These are phyloP conservation scores for Oscheius myriophilus DNA, from an alignment of 2,888 invertebrate species.

Conservation along the genomic window DNA sequence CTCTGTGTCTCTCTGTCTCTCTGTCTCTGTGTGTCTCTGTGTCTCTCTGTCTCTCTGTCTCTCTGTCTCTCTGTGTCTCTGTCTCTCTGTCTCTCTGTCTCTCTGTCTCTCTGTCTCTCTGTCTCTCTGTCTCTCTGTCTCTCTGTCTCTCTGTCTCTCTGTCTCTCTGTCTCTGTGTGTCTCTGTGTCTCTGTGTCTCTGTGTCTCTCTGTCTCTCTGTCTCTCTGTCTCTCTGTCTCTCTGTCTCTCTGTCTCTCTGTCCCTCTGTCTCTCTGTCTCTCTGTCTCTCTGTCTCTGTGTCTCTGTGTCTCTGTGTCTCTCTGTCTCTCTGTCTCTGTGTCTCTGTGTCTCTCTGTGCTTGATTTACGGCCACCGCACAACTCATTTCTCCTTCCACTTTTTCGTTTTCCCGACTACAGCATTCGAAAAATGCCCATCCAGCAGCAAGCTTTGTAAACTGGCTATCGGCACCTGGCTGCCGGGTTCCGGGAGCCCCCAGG, in stretches of 20 bases:
- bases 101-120: too few relatives aligned
- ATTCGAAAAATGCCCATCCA: too few relatives aligned
- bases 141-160: background rate
- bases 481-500: constrained; percentile 7
- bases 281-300: constrained; percentile 10
- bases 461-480: constrained; percentile 4
- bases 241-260: constrained; percentile 6
- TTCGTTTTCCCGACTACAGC: too few relatives aligned
- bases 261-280: constrained; percentile 15
- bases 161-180: background rate
- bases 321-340: too few relatives aligned
- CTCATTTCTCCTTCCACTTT: too few relatives aligned
- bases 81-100: too few relatives aligned
- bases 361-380: too few relatives aligned
- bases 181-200: background rate
- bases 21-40: too few relatives aligned
- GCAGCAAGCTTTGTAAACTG: constrained; percentile 8
- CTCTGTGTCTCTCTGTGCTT: too few relatives aligned
- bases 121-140: too few relatives aligned
- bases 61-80: background rate
- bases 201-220: background rate
- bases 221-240: constrained; percentile 5
- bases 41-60: too few relatives aligned
- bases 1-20: too few relatives aligned
- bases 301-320: constrained; percentile 11